Conservation (phyloP, 2,113 vertebrate genomes). For the Stictonetta naevosa region DNA sequence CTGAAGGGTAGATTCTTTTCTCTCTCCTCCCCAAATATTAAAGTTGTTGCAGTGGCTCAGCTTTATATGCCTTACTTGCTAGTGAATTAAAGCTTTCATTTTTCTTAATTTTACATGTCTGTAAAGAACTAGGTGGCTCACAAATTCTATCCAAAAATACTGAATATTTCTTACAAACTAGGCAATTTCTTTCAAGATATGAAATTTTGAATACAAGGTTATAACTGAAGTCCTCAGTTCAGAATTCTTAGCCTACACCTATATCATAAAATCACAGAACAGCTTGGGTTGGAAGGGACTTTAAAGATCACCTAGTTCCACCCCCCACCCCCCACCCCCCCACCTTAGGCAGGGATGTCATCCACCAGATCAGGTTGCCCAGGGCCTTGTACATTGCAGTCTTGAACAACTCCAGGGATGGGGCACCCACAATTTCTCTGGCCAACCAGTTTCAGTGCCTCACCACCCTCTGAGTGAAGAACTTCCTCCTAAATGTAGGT, state of each 20-base stretch:
- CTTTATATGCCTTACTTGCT: neutral
- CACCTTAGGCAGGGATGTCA: too few species aligned
- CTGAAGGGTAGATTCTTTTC: neutral
- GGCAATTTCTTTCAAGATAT: neutral
- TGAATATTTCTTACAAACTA: neutral
- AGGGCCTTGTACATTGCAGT: too few species aligned
- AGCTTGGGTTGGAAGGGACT: too few species aligned
- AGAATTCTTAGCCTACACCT: neutral
- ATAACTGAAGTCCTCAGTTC: neutral
- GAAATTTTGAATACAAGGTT: neutral
- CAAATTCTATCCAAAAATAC: neutral
- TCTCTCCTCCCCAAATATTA: neutral
- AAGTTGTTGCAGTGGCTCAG: neutral
- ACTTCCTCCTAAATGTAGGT: neutral
- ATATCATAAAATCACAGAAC: too few species aligned
- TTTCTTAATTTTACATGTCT: neutral
- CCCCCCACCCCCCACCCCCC: too few species aligned
- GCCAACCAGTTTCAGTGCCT: too few species aligned
- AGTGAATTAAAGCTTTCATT: neutral
- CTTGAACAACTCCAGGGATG: too few species aligned
- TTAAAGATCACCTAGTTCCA: too few species aligned
- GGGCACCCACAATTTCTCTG: too few species aligned
- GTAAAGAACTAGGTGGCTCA: neutral
- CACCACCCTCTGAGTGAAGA: too few species aligned
- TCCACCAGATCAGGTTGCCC: too few species aligned